Conservation (phyloP, 2,113 vertebrate genomes). For the Brachirus orientalis region DNA sequence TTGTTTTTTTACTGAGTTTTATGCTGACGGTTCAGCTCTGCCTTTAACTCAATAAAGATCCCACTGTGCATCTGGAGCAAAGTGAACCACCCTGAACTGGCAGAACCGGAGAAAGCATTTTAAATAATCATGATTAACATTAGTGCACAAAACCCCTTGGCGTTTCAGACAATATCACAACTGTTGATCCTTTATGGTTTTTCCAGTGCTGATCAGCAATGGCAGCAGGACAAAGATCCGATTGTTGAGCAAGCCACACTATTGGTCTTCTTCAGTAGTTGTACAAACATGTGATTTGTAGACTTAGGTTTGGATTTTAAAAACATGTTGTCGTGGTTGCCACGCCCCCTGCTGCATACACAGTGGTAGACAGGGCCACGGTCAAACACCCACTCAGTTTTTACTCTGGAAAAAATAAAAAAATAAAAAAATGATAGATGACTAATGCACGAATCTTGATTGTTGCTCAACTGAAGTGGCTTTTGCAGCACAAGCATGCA, state of each 20-base stretch:
- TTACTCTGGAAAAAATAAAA: too few relatives aligned
- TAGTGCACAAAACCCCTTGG: slow-evolving; percentile 30
- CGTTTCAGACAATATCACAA: slow-evolving; percentile 36
- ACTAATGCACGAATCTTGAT: slow-evolving; percentile 40
- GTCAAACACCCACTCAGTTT: slow-evolving; percentile 1
- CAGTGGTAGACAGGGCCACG: not conserved
- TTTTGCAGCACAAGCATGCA: not conserved
- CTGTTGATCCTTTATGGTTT: slow-evolving; percentile 51
- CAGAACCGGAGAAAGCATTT: slow-evolving; percentile 9
- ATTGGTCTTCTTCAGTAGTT: slow-evolving; percentile 43
- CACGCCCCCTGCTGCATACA: not conserved
- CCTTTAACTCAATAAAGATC: slow-evolving; percentile 18
- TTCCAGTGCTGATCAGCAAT: slow-evolving; percentile 54
- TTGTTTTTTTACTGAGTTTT: not conserved
- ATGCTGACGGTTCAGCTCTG: not conserved
- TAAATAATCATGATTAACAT: slow-evolving; percentile 14
- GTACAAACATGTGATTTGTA: slow-evolving; percentile 54
- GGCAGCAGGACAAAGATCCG: slow-evolving; percentile 45
- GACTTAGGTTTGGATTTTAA: slow-evolving; percentile 43
- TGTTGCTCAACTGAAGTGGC: slow-evolving; percentile 35
- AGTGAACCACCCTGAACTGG: not conserved
- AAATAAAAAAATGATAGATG: slow-evolving; percentile 22
- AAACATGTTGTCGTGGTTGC: slow-evolving; percentile 14
- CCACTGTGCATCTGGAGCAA: slow-evolving; percentile 2
- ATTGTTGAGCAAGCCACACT: slow-evolving; percentile 36